phyloP scores from a whole-genome alignment of 1,140 invertebrate genomes.

The Cyphomyrmex costatus region DNA sequence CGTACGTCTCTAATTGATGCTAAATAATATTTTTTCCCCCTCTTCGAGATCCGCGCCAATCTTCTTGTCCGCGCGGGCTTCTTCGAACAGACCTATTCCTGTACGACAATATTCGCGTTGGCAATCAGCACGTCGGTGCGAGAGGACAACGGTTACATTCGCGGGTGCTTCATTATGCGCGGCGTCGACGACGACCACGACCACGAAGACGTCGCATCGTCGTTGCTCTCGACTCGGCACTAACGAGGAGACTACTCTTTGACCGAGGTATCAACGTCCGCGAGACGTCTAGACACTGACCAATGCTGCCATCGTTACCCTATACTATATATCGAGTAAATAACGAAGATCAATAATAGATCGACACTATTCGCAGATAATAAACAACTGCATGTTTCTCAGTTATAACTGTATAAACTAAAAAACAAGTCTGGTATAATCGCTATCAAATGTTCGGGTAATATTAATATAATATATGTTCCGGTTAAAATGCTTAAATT shows the following conservation, averaged over 20 bases:
- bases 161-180: constrained; percentile 73
- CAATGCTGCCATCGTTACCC: not conserved
- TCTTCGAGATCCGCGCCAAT: constrained; percentile 40
- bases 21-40: constrained; percentile 81
- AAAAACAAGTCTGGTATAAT: too few species aligned
- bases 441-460: too few species aligned
- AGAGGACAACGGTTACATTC: constrained; percentile 74
- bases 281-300: constrained; percentile 37
- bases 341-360: constrained; percentile 51
- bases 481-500: not conserved
- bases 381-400: not conserved
- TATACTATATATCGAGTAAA: constrained; percentile 29
- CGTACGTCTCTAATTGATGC: constrained; percentile 79
- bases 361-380: constrained; percentile 8
- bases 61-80: constrained; percentile 55
- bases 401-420: not conserved
- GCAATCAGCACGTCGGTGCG: constrained; percentile 81
- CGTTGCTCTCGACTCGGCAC: constrained; percentile 33
- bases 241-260: constrained; percentile 69
- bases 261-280: constrained; percentile 41
- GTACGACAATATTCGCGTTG: constrained; percentile 81
- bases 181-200: constrained; percentile 53
- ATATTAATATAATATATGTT: too few species aligned
- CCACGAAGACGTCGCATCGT: constrained; percentile 40
- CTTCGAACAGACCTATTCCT: constrained; percentile 78